These are phyloP conservation scores for Hippoglossus stenolepis DNA, from an alignment of 2,113 vertebrate genomes.

Conservation along the genomic window DNA sequence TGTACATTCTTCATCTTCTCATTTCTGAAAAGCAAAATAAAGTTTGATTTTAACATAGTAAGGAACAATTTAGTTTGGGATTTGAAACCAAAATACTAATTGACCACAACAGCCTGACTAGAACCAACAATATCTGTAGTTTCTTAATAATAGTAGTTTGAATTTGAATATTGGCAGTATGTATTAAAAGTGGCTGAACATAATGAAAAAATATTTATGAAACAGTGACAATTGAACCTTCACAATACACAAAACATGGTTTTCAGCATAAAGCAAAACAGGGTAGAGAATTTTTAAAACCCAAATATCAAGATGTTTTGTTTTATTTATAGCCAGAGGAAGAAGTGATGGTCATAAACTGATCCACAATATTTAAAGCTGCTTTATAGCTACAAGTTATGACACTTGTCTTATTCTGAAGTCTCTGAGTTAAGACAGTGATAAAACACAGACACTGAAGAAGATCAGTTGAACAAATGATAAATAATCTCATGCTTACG, in stretches of 20 bases:
- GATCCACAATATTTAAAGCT: background rate
- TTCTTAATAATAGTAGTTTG: background rate
- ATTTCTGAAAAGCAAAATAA: conserved; percentile 1
- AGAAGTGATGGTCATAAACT: background rate
- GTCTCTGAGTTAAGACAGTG: background rate
- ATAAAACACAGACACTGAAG: background rate
- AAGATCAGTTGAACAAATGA: conserved; percentile 1
- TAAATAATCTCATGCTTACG: background rate
- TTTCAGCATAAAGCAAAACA: background rate
- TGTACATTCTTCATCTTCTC: background rate
- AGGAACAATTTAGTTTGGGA: background rate
- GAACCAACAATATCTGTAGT: background rate
- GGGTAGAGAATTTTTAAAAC: background rate
- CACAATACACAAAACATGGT: background rate
- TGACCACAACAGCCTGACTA: background rate
- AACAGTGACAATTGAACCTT: background rate
- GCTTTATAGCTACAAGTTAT: background rate
- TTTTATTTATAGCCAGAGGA: background rate
- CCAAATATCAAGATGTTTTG: background rate
- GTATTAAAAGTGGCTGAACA: background rate
- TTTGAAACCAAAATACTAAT: background rate
- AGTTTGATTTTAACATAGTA: background rate
- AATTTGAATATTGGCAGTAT: background rate
- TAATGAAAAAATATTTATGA: no score
- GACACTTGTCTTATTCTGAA: background rate